Percentiles rank a stretch among this genome's conserved stretches.
phyloP scores from a whole-genome alignment of 2,888 invertebrate species.

The Sminthurinus aureus region DNA sequence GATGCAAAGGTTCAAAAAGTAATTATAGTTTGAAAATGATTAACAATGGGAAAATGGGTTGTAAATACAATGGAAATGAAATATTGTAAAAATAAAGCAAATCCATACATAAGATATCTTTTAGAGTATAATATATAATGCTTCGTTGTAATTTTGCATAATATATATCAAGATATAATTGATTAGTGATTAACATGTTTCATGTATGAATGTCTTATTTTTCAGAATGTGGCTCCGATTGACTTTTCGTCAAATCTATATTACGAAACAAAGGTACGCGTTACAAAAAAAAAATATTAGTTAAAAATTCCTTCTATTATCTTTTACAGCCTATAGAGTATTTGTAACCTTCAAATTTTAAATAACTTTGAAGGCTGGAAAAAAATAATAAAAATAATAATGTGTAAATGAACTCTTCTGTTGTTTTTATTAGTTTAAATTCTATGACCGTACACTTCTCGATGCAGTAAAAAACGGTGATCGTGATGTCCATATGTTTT shows the following conservation, averaged over 20 bases:
- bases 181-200: not conserved
- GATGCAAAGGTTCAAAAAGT: too few relatives aligned
- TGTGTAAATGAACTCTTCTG: not conserved
- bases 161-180: not conserved
- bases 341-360: not conserved
- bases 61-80: not conserved
- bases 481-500: constrained; percentile 67
- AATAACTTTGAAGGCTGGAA: not conserved
- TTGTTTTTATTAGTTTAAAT: constrained; percentile 73
- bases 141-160: not conserved
- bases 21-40: too few relatives aligned
- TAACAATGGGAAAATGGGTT: too few relatives aligned
- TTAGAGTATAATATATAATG: not conserved
- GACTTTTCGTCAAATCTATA: constrained; percentile 96
- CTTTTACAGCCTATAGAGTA: not conserved
- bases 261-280: constrained; percentile 75
- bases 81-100: not conserved
- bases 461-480: constrained; percentile 82
- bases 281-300: too few relatives aligned
- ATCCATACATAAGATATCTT: not conserved
- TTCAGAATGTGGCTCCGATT: constrained; percentile 77
- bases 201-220: constrained; percentile 30
- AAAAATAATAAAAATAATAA: not conserved
- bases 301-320: too few relatives aligned
- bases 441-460: constrained; percentile 86